These are phyloP conservation scores for Gyrodactylus bullatarudis DNA, from an alignment of 1,140 invertebrate species.

Conservation along the genomic window DNA sequence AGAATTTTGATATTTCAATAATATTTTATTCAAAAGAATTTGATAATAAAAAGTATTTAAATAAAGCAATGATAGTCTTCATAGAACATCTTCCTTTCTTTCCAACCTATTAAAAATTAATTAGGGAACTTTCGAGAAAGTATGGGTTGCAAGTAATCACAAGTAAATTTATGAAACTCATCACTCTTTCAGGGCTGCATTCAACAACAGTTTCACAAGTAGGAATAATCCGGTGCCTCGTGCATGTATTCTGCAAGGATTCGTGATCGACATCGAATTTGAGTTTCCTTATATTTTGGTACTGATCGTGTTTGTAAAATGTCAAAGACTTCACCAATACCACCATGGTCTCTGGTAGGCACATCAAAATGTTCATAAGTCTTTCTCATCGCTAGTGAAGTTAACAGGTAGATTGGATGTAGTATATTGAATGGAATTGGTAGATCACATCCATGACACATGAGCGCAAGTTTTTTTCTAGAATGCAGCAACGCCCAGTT, in stretches of 20 bases:
- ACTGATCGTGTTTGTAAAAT: neutral
- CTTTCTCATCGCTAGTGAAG: neutral
- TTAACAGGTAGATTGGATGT: neutral
- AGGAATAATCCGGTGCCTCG: neutral
- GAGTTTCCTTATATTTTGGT: neutral
- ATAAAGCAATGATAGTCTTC: too few species aligned
- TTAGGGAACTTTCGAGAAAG: too few species aligned
- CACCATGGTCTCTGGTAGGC: neutral
- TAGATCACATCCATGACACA: neutral
- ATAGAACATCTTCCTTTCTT: too few species aligned
- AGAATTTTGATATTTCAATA: too few species aligned
- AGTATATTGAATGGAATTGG: neutral
- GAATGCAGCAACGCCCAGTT: neutral
- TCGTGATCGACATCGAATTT: neutral
- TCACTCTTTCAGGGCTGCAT: too few species aligned
- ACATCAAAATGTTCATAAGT: neutral
- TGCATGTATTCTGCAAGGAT: neutral
- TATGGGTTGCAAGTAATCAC: too few species aligned
- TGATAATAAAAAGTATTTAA: too few species aligned
- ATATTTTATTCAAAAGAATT: too few species aligned
- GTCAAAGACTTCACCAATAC: neutral
- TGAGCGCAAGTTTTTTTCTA: neutral
- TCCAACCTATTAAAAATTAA: too few species aligned
- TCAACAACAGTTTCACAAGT: too few species aligned
- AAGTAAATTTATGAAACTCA: too few species aligned